Base-by-base conservation (phyloP, 2,113 vertebrate species). In the Myodes glareolus region DNA sequence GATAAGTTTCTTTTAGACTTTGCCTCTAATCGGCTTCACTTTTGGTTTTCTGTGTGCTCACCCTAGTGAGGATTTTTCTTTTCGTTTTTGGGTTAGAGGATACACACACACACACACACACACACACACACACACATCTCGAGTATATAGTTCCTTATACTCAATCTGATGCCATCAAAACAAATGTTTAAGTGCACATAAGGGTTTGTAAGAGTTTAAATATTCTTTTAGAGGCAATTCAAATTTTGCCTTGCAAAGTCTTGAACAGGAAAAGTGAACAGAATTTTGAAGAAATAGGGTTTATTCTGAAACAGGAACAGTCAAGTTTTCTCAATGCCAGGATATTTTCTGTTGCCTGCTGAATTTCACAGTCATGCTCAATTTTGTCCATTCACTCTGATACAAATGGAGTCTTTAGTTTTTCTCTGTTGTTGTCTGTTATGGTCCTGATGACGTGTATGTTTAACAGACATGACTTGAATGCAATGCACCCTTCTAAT, bases 401-500 rank as follows among this genome's bases (percentile, higher is more conserved):
- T 55, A 67, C 39, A 36, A 97, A 87, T 82, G 88, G n/a, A 65
- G 65, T 87, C 29, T 91, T 94, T 88, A 81, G 86, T 72, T 97
- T 96, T 97, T 97, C 97, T 98, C n/a, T 97, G 50, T 94, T 97
- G 95, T 89, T 97, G 96, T 86, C 89, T 86, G 47, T 91, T 96
- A 94, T 95, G 98, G 98, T 98, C 97, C 94, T 97, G 95, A 95
- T 97, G 97, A 92, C 97, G 55, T 97, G 75, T 97, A 89, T 95
- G 86, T 86, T 96, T 98, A 97, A 97, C 97, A 97, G 98, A 98
- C 75, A 97, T 50, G 97, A 92, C 96, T 97, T 97, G 94, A 87
- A 98, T 98, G 87, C 42, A 97, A 72, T 65, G 78, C 95, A 98
- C 94, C 94, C 82, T 98, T 98, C 97, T 97, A 98, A 92, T 97